A percentile compares a stretch with the other conserved stretches of the same genome.
phyloP scores from a whole-genome alignment of 2,888 invertebrate species.

The Norana najaformis region DNA sequence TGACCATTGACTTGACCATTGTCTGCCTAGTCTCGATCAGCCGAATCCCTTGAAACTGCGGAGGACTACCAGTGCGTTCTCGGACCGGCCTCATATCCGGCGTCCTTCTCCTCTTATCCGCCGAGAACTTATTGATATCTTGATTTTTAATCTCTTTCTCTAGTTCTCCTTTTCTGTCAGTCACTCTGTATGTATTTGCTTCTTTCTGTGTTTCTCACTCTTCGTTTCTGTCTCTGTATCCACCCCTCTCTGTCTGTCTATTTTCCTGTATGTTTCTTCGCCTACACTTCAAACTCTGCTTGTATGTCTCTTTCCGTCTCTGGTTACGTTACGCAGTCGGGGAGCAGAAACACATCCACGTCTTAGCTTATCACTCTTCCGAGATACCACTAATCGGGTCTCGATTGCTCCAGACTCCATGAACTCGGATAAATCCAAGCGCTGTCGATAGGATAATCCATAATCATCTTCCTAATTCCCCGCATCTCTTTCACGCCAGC shows the following conservation, averaged over 20 bases:
- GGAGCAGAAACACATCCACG: not conserved
- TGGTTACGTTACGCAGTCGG: not conserved
- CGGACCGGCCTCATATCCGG: not conserved
- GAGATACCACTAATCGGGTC: conserved; percentile 4
- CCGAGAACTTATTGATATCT: not conserved
- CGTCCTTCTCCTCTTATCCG: not conserved
- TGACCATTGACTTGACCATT: not conserved
- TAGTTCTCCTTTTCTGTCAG: not conserved
- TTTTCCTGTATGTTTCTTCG: no score
- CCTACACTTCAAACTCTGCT: not conserved
- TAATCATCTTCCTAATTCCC: not conserved
- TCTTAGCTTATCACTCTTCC: not conserved
- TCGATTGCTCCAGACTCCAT: not conserved
- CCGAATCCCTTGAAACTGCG: not conserved
- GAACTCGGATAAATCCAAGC: not conserved
- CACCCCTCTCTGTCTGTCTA: not conserved
- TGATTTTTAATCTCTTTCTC: not conserved
- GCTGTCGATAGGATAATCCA: not conserved
- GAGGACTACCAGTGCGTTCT: not conserved
- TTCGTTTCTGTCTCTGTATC: not conserved
- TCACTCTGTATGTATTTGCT: not conserved
- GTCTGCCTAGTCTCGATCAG: not conserved
- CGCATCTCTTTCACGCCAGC: not conserved
- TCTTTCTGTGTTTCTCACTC: not conserved
- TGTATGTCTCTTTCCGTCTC: not conserved